These are phyloP conservation scores for Uropsilus gracilis DNA, from an alignment of 2,113 vertebrate species.

Conservation along the genomic window DNA sequence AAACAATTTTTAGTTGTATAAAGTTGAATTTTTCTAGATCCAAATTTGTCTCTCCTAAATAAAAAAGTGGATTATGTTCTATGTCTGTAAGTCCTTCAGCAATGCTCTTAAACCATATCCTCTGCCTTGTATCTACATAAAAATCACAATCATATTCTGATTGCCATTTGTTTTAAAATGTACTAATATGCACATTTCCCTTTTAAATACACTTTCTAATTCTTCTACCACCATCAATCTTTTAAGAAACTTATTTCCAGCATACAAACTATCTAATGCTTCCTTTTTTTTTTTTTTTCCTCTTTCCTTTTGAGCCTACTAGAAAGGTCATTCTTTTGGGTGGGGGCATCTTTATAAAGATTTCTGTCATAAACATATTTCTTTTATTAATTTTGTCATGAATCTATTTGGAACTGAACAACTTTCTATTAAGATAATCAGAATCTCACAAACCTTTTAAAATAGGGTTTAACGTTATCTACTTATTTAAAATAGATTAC, in stretches of 20 bases:
- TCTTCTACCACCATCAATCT: neutral
- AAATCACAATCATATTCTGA: neutral
- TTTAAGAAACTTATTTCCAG: neutral
- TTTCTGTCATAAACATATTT: neutral
- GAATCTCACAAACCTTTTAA: neutral
- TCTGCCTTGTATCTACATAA: neutral
- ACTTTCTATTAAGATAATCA: neutral
- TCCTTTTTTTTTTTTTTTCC: neutral
- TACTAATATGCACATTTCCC: neutral
- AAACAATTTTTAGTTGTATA: neutral
- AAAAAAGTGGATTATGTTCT: neutral
- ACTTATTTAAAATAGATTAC: neutral
- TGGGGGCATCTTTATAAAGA: neutral
- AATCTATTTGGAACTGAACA: neutral
- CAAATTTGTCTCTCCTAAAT: neutral
- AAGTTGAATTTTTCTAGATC: neutral
- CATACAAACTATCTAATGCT: neutral
- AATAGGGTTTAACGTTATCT: neutral
- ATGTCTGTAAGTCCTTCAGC: neutral
- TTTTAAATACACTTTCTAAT: neutral
- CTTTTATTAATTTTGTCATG: neutral
- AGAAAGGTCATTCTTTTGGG: neutral
- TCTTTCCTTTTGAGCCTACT: neutral
- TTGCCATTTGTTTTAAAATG: neutral
- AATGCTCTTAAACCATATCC: neutral